phyloP scores from a whole-genome alignment of 2,113 vertebrate species.

The Loxodonta africana region DNA sequence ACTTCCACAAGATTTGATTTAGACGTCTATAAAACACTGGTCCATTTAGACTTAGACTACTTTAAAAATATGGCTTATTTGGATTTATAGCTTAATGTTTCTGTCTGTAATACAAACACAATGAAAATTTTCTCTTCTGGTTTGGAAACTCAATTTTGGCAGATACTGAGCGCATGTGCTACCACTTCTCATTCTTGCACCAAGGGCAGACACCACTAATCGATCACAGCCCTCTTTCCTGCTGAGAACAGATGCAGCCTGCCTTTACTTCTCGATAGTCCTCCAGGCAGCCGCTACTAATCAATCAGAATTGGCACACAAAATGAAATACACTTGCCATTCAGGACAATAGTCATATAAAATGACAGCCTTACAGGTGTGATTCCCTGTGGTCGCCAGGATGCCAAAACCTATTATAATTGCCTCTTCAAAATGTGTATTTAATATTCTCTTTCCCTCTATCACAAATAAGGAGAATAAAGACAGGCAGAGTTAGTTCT shows the following conservation, averaged over 20 bases:
- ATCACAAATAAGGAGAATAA: conserved; percentile 42
- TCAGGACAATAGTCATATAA: conserved; percentile 56
- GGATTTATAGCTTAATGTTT: not conserved
- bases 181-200: conserved; percentile 34
- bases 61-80: not conserved
- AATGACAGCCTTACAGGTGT: conserved; percentile 60
- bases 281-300: conserved; percentile 72
- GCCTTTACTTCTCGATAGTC: conserved; percentile 65
- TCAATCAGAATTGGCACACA: conserved; percentile 73
- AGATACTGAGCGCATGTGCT: not conserved
- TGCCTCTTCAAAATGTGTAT: conserved; percentile 44
- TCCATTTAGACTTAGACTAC: not conserved
- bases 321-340: conserved; percentile 65
- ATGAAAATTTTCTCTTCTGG: conserved; percentile 8
- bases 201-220: conserved; percentile 77
- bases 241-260: conserved; percentile 73
- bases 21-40: conserved; percentile 3
- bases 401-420: conserved; percentile 66
- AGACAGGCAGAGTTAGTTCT: conserved; percentile 22
- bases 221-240: conserved; percentile 63
- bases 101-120: conserved; percentile 4
- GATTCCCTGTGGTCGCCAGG: conserved; percentile 24
- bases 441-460: conserved; percentile 31
- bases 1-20: not conserved
- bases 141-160: conserved; percentile 33